phyloP scores from a whole-genome alignment of 2,113 vertebrate genomes.

The Zapornia atra region DNA sequence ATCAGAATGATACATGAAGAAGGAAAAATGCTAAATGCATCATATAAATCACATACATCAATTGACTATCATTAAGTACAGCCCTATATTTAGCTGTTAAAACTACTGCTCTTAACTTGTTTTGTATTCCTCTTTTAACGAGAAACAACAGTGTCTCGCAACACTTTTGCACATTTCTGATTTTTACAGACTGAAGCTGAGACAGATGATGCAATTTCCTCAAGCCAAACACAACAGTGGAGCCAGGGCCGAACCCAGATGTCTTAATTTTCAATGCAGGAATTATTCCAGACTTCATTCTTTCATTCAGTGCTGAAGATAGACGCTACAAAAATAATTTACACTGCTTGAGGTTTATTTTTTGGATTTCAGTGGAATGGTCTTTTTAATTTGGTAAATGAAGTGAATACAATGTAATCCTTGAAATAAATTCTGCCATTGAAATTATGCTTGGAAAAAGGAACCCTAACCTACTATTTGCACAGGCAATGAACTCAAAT shows the following conservation, averaged over 20 bases:
- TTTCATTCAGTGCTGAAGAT: not conserved
- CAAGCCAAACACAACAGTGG: not conserved
- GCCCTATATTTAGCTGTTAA: not conserved
- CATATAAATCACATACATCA: not conserved
- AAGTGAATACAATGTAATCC: not conserved
- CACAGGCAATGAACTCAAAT: not conserved
- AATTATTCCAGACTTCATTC: conserved; percentile 12
- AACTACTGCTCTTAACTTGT: not conserved
- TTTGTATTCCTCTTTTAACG: not conserved
- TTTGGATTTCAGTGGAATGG: not conserved
- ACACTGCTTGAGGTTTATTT: not conserved
- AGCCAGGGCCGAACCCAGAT: not conserved
- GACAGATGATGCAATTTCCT: not conserved
- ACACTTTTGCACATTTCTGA: not conserved
- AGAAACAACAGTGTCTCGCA: not conserved
- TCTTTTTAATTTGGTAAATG: not conserved
- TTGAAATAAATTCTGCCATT: conserved; percentile 15
- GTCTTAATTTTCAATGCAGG: conserved; percentile 23
- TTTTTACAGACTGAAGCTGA: not conserved
- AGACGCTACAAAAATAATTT: conserved; percentile 31
- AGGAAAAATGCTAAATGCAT: not conserved
- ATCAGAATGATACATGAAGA: not conserved
- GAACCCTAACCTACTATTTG: not conserved
- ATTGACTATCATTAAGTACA: not conserved
- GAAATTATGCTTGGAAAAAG: conserved; percentile 22